Evolutionary conservation across 1,140 invertebrate species (phyloP), one percentile per base, ranked within the genome.

Genomic region (Polyergus mexicanus): DNA sequence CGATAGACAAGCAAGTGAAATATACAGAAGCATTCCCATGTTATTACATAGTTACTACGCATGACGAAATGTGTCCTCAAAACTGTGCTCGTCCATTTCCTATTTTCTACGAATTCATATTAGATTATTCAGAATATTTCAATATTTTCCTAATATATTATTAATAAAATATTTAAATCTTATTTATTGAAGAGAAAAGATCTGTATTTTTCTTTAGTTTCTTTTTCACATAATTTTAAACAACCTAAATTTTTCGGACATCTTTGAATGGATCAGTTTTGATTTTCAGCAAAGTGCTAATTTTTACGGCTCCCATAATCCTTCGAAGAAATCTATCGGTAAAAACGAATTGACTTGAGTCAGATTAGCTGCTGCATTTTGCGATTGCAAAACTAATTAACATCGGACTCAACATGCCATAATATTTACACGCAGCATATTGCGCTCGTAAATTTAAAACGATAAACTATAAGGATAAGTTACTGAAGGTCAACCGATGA

Each of bases 1-100:
- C 19, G 51, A 83, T 41, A 84, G 11, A 3, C 22, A 2, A 28
- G 32, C 47, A 35, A 72, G 41, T 35, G 38, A 72, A 83, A 32
- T 54, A 44, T 4, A 38, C 35, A 51, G 8, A 65, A 38, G 32
- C 60, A 84, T 65, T 65, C 32, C 75, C 58, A 38, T 71, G 13
- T 56, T 51, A 11, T 65, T 77, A 65, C 16, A 25, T 58, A 74
- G 8, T 22, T 74, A 28, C 19, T 38, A n/a, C n/a, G 0, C 38
- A 1, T 28, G 47, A 28, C 19, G 25, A 83, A 10, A 51, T 25
- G 22, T 72, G 8, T 2, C 54, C 2, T 7, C 22, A 47, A 72
- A 11, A 3, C n/a, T 72, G 16, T 16, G 8, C 35, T 13, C 13
- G 22, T 38, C 32, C 35, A 19, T 32, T 54, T 51, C 22, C n/a